phyloP scores from a whole-genome alignment of 2,797 vertebrate species.

The Schizopygopsis malacanthus region DNA sequence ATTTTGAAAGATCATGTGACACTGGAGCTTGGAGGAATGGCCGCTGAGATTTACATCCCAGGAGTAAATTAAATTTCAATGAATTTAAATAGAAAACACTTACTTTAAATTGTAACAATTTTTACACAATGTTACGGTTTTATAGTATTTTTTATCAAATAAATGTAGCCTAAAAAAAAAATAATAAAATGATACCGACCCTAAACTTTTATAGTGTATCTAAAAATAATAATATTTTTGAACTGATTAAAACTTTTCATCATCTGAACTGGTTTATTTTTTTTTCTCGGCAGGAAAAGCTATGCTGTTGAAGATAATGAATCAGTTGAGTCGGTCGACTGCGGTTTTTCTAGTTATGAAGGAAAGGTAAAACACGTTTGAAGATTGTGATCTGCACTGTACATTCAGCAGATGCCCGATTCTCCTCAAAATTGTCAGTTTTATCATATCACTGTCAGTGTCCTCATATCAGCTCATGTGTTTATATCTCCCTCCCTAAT shows the following conservation, averaged over 20 bases:
- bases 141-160: not conserved
- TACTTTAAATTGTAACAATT: not conserved
- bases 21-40: not conserved
- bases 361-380: not conserved
- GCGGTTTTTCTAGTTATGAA: not conserved
- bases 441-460: conserved; percentile 31
- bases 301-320: not conserved
- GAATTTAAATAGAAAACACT: not conserved
- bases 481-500: conserved; percentile 70
- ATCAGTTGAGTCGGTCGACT: not conserved
- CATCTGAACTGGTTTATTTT: not conserved
- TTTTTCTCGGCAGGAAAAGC: not conserved
- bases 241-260: not conserved
- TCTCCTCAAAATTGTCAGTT: not conserved
- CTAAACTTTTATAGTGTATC: not conserved
- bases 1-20: not conserved
- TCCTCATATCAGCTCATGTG: conserved; percentile 73
- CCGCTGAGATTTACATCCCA: not conserved
- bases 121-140: not conserved
- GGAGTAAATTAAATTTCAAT: not conserved
- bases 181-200: not conserved
- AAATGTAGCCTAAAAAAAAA: not conserved
- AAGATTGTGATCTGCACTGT: not conserved
- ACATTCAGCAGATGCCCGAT: not conserved
- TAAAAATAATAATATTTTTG: no score